phyloP scores from a whole-genome alignment of 2,888 invertebrate genomes.

The Zygaena filipendulae region DNA sequence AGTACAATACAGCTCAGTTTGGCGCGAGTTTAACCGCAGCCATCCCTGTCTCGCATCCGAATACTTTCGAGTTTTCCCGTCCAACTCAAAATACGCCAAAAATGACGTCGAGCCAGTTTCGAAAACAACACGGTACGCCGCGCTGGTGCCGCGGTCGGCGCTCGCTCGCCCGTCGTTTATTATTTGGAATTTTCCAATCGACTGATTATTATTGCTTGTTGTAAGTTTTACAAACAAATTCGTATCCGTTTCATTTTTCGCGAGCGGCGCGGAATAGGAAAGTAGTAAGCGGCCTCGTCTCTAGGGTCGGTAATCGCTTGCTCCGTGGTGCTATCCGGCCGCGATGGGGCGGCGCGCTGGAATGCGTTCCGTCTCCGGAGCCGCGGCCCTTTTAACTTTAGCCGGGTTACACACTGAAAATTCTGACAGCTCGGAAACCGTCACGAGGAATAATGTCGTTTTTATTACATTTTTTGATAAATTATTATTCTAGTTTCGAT shows the following conservation, averaged over 20 bases:
- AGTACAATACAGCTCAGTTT: slow-evolving; percentile 47
- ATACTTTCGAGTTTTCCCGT: slow-evolving; percentile 66
- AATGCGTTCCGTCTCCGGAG: slow-evolving; percentile 14
- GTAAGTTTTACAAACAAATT: slow-evolving; percentile 64
- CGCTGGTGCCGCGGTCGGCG: slow-evolving; percentile 52
- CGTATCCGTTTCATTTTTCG: slow-evolving; percentile 59
- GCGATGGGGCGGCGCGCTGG: slow-evolving; percentile 26
- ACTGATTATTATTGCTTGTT: slow-evolving; percentile 52
- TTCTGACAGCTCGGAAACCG: slow-evolving; percentile 59
- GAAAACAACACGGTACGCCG: slow-evolving; percentile 67
- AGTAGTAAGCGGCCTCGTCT: slow-evolving; percentile 43
- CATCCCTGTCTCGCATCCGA: slow-evolving; percentile 56
- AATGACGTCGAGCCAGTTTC: slow-evolving; percentile 66
- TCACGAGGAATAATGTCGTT: slow-evolving; percentile 66
- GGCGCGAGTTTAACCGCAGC: slow-evolving; percentile 27
- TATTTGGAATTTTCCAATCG: slow-evolving; percentile 74
- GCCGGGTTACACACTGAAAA: slow-evolving; percentile 48
- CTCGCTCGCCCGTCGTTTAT: slow-evolving; percentile 48
- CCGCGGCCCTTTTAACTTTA: slow-evolving; percentile 23
- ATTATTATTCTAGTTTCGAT: slow-evolving; percentile 62
- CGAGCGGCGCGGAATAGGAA: slow-evolving; percentile 58
- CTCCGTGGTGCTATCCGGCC: slow-evolving; percentile 31
- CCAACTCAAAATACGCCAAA: slow-evolving; percentile 70
- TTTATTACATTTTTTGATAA: slow-evolving; percentile 69
- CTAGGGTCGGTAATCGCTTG: slow-evolving; percentile 40